Percentiles rank a stretch among this genome's conserved stretches.
Evolutionary conservation across 2,113 vertebrate genomes (phyloP).

Genomic region (Notiomystis cincta): DNA sequence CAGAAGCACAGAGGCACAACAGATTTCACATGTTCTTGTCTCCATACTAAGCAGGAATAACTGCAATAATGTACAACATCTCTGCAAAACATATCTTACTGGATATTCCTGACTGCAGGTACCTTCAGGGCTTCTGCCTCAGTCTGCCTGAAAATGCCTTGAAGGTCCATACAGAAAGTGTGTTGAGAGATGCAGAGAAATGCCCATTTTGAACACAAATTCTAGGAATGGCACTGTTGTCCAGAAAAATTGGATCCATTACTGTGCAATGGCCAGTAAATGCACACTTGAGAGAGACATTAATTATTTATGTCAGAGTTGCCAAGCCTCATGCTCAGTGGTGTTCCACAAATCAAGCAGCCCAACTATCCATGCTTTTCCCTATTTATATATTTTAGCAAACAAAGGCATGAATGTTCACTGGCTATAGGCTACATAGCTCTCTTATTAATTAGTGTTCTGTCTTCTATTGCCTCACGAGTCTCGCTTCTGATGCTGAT

Average conservation of each 20-base stretch:
- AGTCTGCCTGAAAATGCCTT: neutral
- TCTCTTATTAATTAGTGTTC: neutral
- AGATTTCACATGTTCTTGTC: neutral
- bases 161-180: too few relatives aligned
- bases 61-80: neutral
- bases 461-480: neutral
- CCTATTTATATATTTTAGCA: neutral
- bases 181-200: neutral
- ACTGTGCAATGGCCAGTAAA: neutral
- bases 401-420: neutral
- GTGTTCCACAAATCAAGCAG: neutral
- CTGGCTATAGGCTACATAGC: neutral
- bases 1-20: neutral
- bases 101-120: neutral
- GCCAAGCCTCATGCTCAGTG: fast-evolving
- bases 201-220: neutral
- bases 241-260: neutral
- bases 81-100: neutral
- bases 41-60: neutral
- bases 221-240: neutral
- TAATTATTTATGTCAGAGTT: neutral
- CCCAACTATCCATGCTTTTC: neutral
- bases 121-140: neutral
- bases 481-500: fast-evolving
- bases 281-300: neutral